Conservation (phyloP, 1,140 invertebrate genomes). For the Propsilocerus akamusi region DNA sequence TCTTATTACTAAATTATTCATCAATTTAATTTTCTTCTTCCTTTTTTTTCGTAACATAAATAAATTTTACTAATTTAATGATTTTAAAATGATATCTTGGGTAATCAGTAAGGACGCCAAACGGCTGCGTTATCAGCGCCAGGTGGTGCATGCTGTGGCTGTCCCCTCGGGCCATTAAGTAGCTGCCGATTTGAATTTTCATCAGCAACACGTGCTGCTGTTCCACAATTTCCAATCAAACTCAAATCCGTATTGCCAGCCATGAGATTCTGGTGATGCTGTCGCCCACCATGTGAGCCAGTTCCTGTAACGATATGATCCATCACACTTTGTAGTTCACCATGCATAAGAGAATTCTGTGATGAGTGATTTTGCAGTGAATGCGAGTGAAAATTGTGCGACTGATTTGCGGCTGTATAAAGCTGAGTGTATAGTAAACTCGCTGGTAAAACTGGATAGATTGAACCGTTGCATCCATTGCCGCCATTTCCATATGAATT, state of each 20-base stretch:
- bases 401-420: slow-evolving; percentile 57
- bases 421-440: slow-evolving; percentile 67
- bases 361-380: slow-evolving; percentile 38
- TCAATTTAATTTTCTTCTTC: too few species aligned
- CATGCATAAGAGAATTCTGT: slow-evolving; percentile 35
- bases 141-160: slow-evolving; percentile 25
- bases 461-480: slow-evolving; percentile 36
- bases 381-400: slow-evolving; percentile 51
- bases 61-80: too few species aligned
- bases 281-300: slow-evolving; percentile 23
- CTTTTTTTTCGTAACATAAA: too few species aligned
- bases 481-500: slow-evolving; percentile 17
- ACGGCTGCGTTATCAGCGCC: slow-evolving; percentile 37
- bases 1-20: too few species aligned
- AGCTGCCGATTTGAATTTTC: slow-evolving; percentile 30
- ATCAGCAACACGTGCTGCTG: slow-evolving; percentile 34
- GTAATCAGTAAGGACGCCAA: slow-evolving; percentile 35
- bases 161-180: slow-evolving; percentile 34
- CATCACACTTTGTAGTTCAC: slow-evolving; percentile 47
- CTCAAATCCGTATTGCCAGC: slow-evolving; percentile 31
- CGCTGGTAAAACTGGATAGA: slow-evolving; percentile 53
- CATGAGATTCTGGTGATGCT: slow-evolving; percentile 32
- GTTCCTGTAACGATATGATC: slow-evolving; percentile 46
- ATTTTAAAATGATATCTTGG: too few species aligned
- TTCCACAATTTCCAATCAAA: slow-evolving; percentile 36